A percentile compares a stretch with the other conserved stretches of the same genome.
These are phyloP conservation scores for Hanleya hanleyi DNA, from an alignment of 2,888 invertebrate genomes.

Conservation along the genomic window DNA sequence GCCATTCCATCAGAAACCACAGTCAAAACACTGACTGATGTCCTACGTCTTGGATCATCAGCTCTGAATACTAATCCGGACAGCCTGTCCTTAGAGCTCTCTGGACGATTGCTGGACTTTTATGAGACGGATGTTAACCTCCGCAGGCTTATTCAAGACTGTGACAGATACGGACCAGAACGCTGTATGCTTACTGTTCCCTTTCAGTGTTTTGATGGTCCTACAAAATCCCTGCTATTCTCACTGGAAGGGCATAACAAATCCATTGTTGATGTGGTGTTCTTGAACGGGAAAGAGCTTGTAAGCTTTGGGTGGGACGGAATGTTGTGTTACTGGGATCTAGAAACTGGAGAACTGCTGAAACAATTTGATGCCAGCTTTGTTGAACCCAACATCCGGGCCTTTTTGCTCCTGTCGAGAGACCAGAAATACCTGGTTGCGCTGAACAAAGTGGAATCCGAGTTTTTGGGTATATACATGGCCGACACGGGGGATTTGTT, in stretches of 20 bases:
- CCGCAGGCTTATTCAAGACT: conserved; percentile 28
- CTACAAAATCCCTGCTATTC: conserved; percentile 33
- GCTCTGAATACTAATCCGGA: conserved; percentile 6
- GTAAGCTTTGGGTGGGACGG: conserved; percentile 31
- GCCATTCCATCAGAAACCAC: not conserved
- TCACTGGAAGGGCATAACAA: conserved; percentile 32
- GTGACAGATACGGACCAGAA: conserved; percentile 27
- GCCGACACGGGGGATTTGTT: conserved; percentile 21
- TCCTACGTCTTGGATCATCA: not conserved
- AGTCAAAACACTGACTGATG: not conserved
- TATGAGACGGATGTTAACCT: conserved; percentile 32
- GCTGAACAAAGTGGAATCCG: not conserved
- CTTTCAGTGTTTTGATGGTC: conserved; percentile 36
- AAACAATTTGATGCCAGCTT: conserved; percentile 28
- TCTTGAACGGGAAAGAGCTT: conserved; percentile 31
- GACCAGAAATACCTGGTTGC: conserved; percentile 34
- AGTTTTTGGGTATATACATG: conserved; percentile 2
- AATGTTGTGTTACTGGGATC: conserved; percentile 31
- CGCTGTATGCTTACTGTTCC: conserved; percentile 35
- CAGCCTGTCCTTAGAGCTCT: not conserved
- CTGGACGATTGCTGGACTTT: not conserved
- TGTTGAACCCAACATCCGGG: conserved; percentile 27
- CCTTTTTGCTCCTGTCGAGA: conserved; percentile 23
- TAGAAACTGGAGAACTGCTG: conserved; percentile 34
- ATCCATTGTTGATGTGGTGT: conserved; percentile 31